phyloP scores from a whole-genome alignment of 2,888 invertebrate genomes.

The Orthonychiurus folsomi region DNA sequence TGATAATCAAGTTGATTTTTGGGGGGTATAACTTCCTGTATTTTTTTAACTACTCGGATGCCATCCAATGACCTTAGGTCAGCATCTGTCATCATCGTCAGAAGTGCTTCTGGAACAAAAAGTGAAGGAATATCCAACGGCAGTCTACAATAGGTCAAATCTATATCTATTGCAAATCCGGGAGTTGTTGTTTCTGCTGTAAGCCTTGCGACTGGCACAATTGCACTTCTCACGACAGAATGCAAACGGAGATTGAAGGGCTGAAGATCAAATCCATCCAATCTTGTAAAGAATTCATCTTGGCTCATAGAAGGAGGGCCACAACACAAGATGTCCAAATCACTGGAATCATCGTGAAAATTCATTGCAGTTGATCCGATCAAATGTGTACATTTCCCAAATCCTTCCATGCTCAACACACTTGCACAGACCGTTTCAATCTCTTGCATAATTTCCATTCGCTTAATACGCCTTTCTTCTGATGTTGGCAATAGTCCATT shows the following conservation, averaged over 20 bases:
- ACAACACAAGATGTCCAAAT: conserved; percentile 10
- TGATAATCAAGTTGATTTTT: neutral
- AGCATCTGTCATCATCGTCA: neutral
- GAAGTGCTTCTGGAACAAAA: no score
- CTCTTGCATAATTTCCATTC: neutral
- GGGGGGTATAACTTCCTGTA: neutral
- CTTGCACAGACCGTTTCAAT: neutral
- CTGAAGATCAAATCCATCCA: no score
- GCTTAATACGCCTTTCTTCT: neutral
- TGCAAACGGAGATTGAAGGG: neutral
- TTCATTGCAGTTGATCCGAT: neutral
- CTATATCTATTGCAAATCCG: no score
- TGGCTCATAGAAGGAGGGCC: neutral
- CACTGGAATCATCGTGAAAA: conserved; percentile 9
- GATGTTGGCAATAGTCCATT: neutral
- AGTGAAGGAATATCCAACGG: no score
- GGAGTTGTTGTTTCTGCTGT: no score
- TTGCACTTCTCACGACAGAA: neutral
- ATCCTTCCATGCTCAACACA: neutral
- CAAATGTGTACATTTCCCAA: neutral
- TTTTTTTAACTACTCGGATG: neutral
- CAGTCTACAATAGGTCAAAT: no score
- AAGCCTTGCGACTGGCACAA: conserved; percentile 7
- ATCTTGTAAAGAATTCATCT: neutral
- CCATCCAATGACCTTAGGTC: neutral